These are phyloP conservation scores for Patella depressa DNA, from an alignment of 2,888 invertebrate genomes.

Conservation along the genomic window DNA sequence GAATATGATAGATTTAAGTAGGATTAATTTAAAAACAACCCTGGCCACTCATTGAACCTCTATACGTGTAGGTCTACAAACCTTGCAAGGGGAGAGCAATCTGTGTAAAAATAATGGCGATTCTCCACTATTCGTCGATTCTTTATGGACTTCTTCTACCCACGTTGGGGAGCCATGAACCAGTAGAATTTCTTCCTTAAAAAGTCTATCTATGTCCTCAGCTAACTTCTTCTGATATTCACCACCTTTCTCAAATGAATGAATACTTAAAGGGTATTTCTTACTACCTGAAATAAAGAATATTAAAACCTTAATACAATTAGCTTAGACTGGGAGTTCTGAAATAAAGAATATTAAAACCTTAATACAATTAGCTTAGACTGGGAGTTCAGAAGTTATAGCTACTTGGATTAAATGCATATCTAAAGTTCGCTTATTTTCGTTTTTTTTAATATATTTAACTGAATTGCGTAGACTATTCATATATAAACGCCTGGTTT, in stretches of 20 bases:
- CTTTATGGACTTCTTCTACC: conserved; percentile 49
- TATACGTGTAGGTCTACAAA: conserved; percentile 27
- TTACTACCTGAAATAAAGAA: too few relatives aligned
- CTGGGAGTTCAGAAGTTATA: too few relatives aligned
- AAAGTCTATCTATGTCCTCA: conserved; percentile 47
- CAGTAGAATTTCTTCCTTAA: conserved; percentile 48
- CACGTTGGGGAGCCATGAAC: conserved; percentile 54
- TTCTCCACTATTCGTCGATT: conserved; percentile 56
- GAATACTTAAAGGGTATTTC: conserved; percentile 41
- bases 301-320: too few relatives aligned
- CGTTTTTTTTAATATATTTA: too few relatives aligned
- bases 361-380: too few relatives aligned
- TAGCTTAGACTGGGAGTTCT: too few relatives aligned
- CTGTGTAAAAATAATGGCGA: conserved; percentile 55
- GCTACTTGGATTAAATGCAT: too few relatives aligned
- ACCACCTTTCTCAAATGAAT: conserved; percentile 39
- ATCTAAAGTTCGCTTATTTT: too few relatives aligned
- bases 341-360: too few relatives aligned
- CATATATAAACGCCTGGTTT: too few relatives aligned
- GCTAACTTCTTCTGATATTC: conserved; percentile 43
- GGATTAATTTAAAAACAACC: neutral
- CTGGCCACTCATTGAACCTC: neutral
- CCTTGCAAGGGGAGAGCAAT: conserved; percentile 53
- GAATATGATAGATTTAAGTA: neutral
- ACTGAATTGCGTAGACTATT: too few relatives aligned